phyloP scores from a whole-genome alignment of 2,113 vertebrate species.

The Phylloscopus trochiloides region DNA sequence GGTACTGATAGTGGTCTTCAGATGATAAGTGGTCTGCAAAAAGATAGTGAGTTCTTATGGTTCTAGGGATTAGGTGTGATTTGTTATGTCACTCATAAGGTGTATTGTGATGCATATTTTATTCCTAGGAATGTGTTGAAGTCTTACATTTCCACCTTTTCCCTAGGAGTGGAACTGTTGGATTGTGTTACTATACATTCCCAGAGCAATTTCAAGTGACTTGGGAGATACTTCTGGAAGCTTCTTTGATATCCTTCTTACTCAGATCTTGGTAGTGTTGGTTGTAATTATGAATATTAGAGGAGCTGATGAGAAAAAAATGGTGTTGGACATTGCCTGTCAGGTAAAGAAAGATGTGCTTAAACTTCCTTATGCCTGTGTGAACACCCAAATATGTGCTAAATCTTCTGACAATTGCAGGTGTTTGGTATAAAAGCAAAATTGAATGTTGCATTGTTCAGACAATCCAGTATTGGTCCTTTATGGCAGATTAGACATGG shows the following conservation, averaged over 20 bases:
- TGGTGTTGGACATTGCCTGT: not conserved
- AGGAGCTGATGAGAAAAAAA: not conserved
- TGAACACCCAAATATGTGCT: fast-evolving
- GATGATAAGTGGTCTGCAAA: not conserved
- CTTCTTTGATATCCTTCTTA: not conserved
- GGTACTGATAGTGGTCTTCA: not conserved
- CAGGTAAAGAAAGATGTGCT: not conserved
- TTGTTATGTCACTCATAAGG: fast-evolving
- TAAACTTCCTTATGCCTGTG: not conserved
- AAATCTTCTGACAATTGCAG: not conserved
- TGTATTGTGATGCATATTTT: not conserved
- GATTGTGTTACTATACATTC: not conserved
- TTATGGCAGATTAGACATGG: not conserved
- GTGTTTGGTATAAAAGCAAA: not conserved
- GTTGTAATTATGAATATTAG: not conserved
- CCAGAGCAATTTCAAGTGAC: not conserved
- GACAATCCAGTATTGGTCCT: not conserved
- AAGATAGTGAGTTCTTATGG: not conserved
- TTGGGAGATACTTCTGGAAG: not conserved
- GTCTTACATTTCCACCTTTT: not conserved
- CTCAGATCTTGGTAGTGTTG: not conserved
- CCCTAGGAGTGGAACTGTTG: not conserved
- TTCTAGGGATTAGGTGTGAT: not conserved
- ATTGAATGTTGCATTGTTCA: not conserved
- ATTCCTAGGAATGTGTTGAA: not conserved